These are phyloP conservation scores for Etheostoma perlongum DNA, from an alignment of 2,797 vertebrate species.

Conservation along the genomic window DNA sequence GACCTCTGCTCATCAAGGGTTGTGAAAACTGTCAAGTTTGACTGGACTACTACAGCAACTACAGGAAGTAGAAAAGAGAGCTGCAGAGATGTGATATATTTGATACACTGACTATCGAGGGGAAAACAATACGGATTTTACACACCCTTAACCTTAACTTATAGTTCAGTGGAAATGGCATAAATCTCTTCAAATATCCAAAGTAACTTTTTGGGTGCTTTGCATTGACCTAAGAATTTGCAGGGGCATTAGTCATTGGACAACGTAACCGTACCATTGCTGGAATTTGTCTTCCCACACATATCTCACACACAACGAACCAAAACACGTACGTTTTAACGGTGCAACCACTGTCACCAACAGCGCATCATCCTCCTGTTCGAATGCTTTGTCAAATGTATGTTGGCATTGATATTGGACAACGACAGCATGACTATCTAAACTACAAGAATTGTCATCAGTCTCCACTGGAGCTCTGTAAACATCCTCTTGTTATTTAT, in stretches of 20 bases:
- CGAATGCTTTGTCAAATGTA: conserved; percentile 7
- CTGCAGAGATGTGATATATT: conserved; percentile 7
- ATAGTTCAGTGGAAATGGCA: background rate
- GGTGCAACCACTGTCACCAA: no score
- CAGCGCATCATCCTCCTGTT: background rate
- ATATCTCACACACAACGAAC: background rate
- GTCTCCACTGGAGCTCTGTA: background rate
- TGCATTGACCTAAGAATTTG: background rate
- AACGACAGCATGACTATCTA: background rate
- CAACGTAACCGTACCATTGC: background rate
- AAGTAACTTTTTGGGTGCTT: background rate
- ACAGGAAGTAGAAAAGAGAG: background rate
- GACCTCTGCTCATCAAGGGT: conserved; percentile 52
- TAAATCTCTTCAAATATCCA: background rate
- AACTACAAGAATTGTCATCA: background rate
- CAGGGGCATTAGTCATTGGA: background rate
- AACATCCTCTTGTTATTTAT: conserved; percentile 35
- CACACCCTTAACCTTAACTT: background rate
- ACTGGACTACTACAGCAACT: conserved; percentile 16
- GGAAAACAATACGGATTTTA: background rate
- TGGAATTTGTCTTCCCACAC: background rate
- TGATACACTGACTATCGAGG: background rate
- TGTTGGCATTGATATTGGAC: background rate
- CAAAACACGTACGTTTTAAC: background rate
- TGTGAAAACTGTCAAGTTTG: conserved; percentile 32